Base-by-base conservation (phyloP, 2,888 invertebrate species). In the Thalpophila matura region DNA sequence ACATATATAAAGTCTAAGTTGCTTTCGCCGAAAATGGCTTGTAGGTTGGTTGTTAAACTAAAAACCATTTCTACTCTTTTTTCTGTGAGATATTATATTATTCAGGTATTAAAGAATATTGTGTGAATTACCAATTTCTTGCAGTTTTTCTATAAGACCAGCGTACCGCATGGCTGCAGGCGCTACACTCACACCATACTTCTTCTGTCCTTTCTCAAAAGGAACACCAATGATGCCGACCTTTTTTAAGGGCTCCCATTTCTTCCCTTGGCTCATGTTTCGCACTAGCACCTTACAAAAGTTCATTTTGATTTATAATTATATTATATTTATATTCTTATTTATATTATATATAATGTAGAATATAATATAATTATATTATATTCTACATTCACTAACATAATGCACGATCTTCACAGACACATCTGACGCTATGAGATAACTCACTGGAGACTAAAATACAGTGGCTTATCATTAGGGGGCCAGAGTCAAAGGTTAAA, bases 201-300 rank as follows among this genome's bases (percentile, higher is more conserved):
- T 97, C 69, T 93, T 94, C 89, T 98, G 97, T 0, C 98, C 98
- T 83, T 97, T 97, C 76, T 96, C 96, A 83, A 97, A 97, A 4
- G 98, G 98, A 31, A 97, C 97, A n/a, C 98, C 98, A 56, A 98
- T 91, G 78, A 98, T 95, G 37, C 97, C 98, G 45, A 98, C 95
- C 91, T 95, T 96, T 31, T 86, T 84, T 74, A 93, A 77, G 2
- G 91, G 87, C 66, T 87, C 79, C 89, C 86, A 90, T 70, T 86
- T 88, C 72, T 83, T 86, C 51, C 47, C 55, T 46, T 85, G 82
- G 73, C 90, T 92, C 90, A 94, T 91, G 54, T 83, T 91, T 74
- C 93, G 85, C 69, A 85, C 80, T 64, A 91, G 83, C 49, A 88
- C 80, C 86, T 88, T 93, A 77, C 84, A 73, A 68, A 85, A 74